Base-by-base conservation (phyloP, 2,888 invertebrate species). In the Gnatocerus cornutus region DNA sequence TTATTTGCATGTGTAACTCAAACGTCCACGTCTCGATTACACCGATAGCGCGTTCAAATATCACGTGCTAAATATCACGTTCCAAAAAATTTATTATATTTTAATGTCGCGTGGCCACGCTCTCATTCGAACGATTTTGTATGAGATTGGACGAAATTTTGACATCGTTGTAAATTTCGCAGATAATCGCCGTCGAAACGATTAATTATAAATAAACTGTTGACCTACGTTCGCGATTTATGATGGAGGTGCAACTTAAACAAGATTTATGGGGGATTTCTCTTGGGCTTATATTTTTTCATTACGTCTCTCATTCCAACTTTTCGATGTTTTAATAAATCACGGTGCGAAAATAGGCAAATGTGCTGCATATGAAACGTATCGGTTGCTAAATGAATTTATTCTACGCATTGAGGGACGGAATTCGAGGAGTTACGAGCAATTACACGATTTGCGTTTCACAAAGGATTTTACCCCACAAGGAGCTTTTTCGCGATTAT, bases 241-340 rank as follows among this genome's bases (percentile, higher is more conserved):
- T 68, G 68, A 68, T 62, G 29, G 43, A 62, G 68, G 55, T 68
- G 58, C 53, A 69, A 69, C 71, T 67, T 71, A 71, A 73, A 71
- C 37, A 71, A 71, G 73, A 73, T 73, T 73, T 73, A 73, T 73
- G 29, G 45, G 30, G 59, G 59, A 69, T 69, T 71, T 71, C 64
- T 58, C 58, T 16, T 13, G 52, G 64, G 72, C 46, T 69, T 71
- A 69, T 72, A 69, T 68, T 72, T 72, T 72, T 72, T 72, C 72
- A 72, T 72, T 70, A 72, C 30, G 56, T 52, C 27, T 27, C 62
- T 66, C 64, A 63, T 9, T 72, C 68, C 62, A 62, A 68, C 56
- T 53, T 72, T 62, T 68, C 55, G 13, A 13, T 21, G 43, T 52
- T 52, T 50, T 41, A 37, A 63, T 63, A 63, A 52, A 63, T 63